Conservation (phyloP, 2,113 vertebrate species). For the Clinocottus analis region DNA sequence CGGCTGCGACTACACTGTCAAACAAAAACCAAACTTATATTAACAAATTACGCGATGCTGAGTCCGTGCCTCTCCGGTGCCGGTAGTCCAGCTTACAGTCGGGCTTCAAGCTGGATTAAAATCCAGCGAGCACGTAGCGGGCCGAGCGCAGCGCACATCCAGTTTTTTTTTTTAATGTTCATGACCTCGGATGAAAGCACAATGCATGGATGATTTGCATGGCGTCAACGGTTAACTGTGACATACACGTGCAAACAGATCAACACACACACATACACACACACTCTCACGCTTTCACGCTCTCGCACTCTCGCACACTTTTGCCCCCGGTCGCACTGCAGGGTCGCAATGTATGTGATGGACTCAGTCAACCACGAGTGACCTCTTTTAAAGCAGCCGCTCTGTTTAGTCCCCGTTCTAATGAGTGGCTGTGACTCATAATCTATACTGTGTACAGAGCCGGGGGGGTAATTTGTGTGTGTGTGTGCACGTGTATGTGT, state of each 20-base stretch:
- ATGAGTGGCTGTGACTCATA: conserved; percentile 69
- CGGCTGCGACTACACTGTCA: background rate
- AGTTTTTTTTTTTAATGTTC: background rate
- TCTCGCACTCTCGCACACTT: background rate
- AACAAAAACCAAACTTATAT: background rate
- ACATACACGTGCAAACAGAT: background rate
- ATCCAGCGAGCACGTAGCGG: background rate
- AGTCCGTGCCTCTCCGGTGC: too few relatives aligned
- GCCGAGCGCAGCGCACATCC: background rate
- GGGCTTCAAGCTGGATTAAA: background rate
- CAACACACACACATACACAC: background rate
- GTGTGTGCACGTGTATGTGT: conserved; percentile 30
- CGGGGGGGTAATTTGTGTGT: conserved; percentile 36
- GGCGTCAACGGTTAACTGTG: conserved; percentile 6
- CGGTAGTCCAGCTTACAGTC: background rate
- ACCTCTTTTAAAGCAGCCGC: conserved; percentile 63
- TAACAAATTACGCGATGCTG: background rate
- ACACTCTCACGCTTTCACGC: background rate
- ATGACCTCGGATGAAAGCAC: conserved; percentile 4
- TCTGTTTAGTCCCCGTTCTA: conserved; percentile 59
- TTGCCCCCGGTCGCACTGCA: conserved; percentile 37
- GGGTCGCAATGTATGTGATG: conserved; percentile 49
- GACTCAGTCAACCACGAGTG: conserved; percentile 55
- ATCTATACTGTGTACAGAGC: conserved; percentile 61
- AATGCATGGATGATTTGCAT: conserved; percentile 3